Evolutionary conservation across 2,113 vertebrate species (phyloP), one percentile per base, ranked within the genome.

Genomic region (Rhea pennata): DNA sequence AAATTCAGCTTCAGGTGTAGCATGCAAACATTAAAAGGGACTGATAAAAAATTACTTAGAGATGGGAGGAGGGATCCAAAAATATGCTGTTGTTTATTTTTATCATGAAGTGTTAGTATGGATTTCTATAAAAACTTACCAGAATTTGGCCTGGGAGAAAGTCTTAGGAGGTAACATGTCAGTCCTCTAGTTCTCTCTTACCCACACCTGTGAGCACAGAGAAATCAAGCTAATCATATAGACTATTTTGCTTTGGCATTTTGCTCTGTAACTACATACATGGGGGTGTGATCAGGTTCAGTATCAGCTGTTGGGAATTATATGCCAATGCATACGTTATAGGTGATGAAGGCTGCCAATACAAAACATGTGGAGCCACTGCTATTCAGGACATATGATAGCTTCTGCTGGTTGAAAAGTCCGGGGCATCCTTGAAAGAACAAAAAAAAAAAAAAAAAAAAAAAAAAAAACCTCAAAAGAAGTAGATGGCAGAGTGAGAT

Each of bases 231-330:
- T 65, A 75, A 72, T 82, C 27, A 53, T 61, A 33, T 2, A 50
- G 65, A 83, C 94, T 90, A 48, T 7, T 15, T 44, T 39, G 3
- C 5, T 92, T 51, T 84, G 42, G 2, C 2, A 16, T 39, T 77
- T 84, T 84, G 15, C 7, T 91, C 15, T 80, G 10, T 40, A 46
- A 58, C 33, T 76, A 59, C 44, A 46, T 79, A 69, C 4, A n/a
- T 26, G 21, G 14, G 16, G 87, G 50, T 62, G 13, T 54, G 66
- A 58, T 8, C 59, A 83, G 5, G 4, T 58, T 73, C 54, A 80
- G 48, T 22, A 69, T 77, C 42, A 64, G 23, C 54, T 88, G 61
- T 71, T 78, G 83, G 54, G 93, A 94, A 90, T 74, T 22, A 39
- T 27, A 5, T 87, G 29, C 36, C 71, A 76, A n/a, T 56, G 15